Evolutionary conservation across 2,113 vertebrate genomes (phyloP), one percentile per base, ranked within the genome.

Genomic region (Labeo rohita): DNA sequence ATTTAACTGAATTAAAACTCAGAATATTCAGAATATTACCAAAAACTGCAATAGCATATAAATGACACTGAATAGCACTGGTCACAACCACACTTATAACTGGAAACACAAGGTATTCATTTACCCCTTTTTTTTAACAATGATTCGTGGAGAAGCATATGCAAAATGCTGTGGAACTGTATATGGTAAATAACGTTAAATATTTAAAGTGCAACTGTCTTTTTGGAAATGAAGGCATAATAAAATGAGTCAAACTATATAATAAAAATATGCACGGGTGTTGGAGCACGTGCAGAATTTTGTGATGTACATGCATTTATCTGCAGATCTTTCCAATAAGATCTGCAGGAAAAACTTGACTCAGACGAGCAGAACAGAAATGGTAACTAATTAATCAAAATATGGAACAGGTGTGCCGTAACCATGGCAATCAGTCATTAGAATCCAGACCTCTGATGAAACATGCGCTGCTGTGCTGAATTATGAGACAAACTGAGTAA

Each of bases 351-450:
- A 74, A 23, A 74, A 21, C 39, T 28, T 72, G 68, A 72, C 5
- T 1, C 43, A 74, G 85, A 66, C 87, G n/a, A 12, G 77, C 83
- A 89, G 90, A 80, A 54, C 88, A n/a, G 23, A 43, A 43, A 76
- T 65, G 54, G 39, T 54, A 89, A 86, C 83, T 91, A 91, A 92
- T 92, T 43, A 59, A 21, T 88, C 88, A 85, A 49, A 7, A 54
- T 13, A 50, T 85, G 45, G 77, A 61, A 34, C 54, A 47, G 45
- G 56, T 87, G 70, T 87, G 45, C 50, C 11, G 72, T 75, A 75
- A 75, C 73, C 73, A 75, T 75, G 73, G 73, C 47, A 39, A 75
- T 75, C 73, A 50, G 73, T 75, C 73, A 50, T 75, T 50, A 75
- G n/a, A 50, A 50, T 6, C n/a, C 21, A 75, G 73, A 50, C 73